Evolutionary conservation across 2,797 vertebrate genomes (phyloP).

Genomic region (Capromys pilorides): DNA sequence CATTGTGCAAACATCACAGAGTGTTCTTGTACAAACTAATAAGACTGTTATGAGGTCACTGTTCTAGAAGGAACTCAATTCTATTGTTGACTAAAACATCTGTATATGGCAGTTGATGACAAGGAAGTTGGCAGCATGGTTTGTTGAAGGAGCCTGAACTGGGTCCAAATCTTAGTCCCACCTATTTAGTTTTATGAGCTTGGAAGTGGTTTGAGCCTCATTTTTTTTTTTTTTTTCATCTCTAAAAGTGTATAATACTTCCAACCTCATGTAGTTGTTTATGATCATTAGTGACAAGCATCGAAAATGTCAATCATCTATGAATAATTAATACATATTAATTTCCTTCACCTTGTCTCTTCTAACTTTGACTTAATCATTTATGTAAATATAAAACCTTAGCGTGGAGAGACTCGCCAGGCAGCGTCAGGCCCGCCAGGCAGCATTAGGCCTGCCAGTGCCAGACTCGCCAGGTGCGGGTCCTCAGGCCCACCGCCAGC

Average conservation of each 20-base stretch:
- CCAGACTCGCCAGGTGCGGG: no score
- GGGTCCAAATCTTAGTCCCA: neutral
- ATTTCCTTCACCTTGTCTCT: slow-evolving; percentile 22
- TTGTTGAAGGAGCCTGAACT: neutral
- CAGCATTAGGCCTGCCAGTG: no score
- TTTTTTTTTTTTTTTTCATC: slow-evolving; percentile 35
- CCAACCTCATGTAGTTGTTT: neutral
- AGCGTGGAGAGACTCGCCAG: no score
- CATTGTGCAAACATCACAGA: neutral
- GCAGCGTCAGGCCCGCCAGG: no score
- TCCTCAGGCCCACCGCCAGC: no score
- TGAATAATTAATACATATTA: neutral
- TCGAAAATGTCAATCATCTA: neutral
- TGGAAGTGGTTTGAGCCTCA: neutral
- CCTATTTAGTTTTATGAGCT: neutral
- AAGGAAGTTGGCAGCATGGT: neutral
- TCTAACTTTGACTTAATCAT: neutral
- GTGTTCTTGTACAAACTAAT: neutral
- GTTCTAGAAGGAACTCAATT: neutral
- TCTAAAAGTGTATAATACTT: neutral
- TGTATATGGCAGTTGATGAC: neutral
- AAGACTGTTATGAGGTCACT: neutral
- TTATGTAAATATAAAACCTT: neutral
- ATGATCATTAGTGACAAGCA: slow-evolving; percentile 18
- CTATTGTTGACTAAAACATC: neutral